phyloP scores from a whole-genome alignment of 2,797 vertebrate genomes.

The Hydrocynus forskahlii region DNA sequence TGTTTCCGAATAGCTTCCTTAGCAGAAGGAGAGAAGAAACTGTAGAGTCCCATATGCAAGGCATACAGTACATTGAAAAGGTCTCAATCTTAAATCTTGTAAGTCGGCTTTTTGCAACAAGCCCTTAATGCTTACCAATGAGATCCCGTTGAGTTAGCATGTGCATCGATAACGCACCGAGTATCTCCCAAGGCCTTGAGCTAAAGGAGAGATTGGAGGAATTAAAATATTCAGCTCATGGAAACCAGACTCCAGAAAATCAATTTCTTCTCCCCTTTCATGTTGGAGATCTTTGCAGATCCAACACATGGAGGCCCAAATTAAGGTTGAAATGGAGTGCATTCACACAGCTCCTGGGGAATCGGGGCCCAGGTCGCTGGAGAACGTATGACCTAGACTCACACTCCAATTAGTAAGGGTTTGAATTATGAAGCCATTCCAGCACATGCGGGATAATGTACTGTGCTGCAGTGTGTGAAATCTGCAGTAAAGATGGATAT shows the following conservation, averaged over 20 bases:
- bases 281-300: slow-evolving; percentile 56
- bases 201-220: slow-evolving; percentile 38
- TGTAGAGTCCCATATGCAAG: slow-evolving; percentile 15
- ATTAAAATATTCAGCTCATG: slow-evolving; percentile 56
- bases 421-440: slow-evolving; percentile 4
- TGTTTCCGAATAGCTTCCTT: neutral
- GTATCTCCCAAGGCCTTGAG: slow-evolving; percentile 45
- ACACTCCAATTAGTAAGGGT: slow-evolving; percentile 41
- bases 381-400: slow-evolving; percentile 42
- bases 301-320: slow-evolving; percentile 47
- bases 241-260: slow-evolving; percentile 54
- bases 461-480: neutral
- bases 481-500: neutral
- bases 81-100: slow-evolving; percentile 36
- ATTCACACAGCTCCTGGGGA: slow-evolving; percentile 34
- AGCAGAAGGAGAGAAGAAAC: neutral
- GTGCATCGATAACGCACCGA: slow-evolving; percentile 40
- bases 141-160: slow-evolving; percentile 13
- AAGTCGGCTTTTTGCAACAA: slow-evolving; percentile 38
- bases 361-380: slow-evolving; percentile 32
- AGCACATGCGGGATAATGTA: neutral
- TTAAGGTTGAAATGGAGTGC: slow-evolving; percentile 51
- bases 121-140: slow-evolving; percentile 45
- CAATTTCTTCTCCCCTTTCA: slow-evolving; percentile 55
- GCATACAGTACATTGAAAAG: neutral